phyloP scores from a whole-genome alignment of 2,797 vertebrate species.

The Alauda arvensis region DNA sequence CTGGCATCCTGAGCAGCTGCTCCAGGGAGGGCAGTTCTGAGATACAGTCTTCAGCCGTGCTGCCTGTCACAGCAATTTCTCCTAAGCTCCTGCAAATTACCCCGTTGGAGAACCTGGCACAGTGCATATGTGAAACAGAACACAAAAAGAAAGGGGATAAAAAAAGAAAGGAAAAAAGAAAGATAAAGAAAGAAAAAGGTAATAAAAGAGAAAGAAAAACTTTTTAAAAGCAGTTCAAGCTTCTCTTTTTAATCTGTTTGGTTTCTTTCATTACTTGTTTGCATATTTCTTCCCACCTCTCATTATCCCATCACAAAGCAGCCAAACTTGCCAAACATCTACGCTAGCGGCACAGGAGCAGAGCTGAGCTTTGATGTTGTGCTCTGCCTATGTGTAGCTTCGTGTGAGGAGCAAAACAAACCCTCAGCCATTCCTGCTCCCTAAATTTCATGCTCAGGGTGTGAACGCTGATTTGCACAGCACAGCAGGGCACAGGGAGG shows the following conservation, averaged over 20 bases:
- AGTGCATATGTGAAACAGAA: neutral
- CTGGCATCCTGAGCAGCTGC: neutral
- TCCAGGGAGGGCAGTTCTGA: neutral
- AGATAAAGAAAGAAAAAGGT: too few species aligned
- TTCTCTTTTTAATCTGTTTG: neutral
- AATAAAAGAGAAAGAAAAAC: too few species aligned
- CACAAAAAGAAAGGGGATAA: fast-evolving
- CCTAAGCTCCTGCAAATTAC: neutral
- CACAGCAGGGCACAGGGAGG: too few species aligned
- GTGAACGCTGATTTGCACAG: fast-evolving
- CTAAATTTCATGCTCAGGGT: neutral
- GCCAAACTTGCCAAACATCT: neutral
- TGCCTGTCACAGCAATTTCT: neutral
- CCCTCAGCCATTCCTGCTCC: neutral
- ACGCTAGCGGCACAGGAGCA: neutral
- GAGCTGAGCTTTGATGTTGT: neutral
- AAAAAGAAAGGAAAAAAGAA: neutral
- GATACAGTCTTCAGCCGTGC: neutral
- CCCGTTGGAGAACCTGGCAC: fast-evolving
- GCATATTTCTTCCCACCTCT: neutral
- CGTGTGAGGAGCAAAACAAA: neutral
- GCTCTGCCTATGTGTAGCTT: neutral
- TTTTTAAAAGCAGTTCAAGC: neutral
- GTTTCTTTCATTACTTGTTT: neutral
- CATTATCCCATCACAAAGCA: neutral